phyloP scores from a whole-genome alignment of 2,113 vertebrate species.

The Apus apus region DNA sequence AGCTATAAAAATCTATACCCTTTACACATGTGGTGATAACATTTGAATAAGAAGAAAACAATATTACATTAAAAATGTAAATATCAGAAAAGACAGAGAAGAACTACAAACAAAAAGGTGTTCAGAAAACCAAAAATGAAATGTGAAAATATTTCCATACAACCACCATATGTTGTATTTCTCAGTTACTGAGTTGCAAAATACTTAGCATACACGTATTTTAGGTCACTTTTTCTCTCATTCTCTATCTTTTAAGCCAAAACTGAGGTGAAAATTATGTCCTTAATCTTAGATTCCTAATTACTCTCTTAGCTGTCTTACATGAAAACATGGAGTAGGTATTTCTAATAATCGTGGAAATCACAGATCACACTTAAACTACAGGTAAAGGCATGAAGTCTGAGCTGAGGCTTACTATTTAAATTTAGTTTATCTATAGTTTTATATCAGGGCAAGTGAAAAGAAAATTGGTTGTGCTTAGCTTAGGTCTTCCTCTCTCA shows the following conservation, averaged over 20 bases:
- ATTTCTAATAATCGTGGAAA: background rate
- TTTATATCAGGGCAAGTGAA: background rate
- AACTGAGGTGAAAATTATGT: accelerated
- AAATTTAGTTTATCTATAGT: background rate
- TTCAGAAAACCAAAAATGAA: background rate
- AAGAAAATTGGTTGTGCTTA: background rate
- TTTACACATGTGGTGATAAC: background rate
- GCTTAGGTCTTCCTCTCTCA: background rate
- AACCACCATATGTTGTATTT: background rate
- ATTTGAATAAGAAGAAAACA: background rate
- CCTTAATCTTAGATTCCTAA: background rate
- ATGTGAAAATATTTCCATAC: background rate
- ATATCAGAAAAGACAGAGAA: background rate
- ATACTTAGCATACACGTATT: background rate
- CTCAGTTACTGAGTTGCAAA: background rate
- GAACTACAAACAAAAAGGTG: background rate
- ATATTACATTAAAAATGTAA: background rate
- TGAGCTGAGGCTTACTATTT: background rate
- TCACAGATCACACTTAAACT: background rate
- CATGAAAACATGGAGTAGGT: background rate
- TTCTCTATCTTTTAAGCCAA: background rate
- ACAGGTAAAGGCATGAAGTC: background rate
- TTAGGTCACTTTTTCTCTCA: background rate
- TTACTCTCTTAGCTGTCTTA: background rate
- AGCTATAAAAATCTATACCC: background rate